These are phyloP conservation scores for Drosophila serrata DNA, from an alignment of 1,140 invertebrate genomes.

Conservation along the genomic window DNA sequence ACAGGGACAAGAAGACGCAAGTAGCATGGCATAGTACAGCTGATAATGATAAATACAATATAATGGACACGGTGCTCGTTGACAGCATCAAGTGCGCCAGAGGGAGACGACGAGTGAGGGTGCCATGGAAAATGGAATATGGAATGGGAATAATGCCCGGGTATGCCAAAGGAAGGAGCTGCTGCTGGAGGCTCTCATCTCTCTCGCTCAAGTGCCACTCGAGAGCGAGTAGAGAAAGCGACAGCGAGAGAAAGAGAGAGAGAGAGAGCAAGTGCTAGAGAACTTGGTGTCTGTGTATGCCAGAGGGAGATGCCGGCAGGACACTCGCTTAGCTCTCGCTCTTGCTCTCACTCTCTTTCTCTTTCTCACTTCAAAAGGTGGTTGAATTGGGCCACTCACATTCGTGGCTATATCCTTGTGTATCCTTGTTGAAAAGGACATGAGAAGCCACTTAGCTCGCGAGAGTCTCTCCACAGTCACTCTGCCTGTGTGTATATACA, in stretches of 20 bases:
- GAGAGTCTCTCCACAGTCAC: conserved; percentile 62
- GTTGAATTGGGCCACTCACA: conserved; percentile 72
- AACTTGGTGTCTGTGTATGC: not conserved
- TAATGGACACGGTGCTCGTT: conserved; percentile 74
- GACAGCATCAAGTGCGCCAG: conserved; percentile 73
- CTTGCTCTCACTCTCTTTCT: conserved; percentile 5
- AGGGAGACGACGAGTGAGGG: conserved; percentile 12
- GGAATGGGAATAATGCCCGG: not conserved
- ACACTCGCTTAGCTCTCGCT: conserved; percentile 29
- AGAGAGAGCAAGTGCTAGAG: too few relatives aligned
- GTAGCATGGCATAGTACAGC: conserved; percentile 11
- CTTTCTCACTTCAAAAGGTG: conserved; percentile 28
- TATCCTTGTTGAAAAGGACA: conserved; percentile 84
- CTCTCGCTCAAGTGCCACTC: conserved; percentile 74
- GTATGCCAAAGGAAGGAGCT: conserved; percentile 6
- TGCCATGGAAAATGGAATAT: not conserved
- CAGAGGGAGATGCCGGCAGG: conserved; percentile 48
- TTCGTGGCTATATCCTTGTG: conserved; percentile 32
- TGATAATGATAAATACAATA: conserved; percentile 82
- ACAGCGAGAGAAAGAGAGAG: not conserved
- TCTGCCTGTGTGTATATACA: conserved; percentile 38
- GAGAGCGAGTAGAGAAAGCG: conserved; percentile 22
- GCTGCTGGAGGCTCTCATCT: conserved; percentile 20
- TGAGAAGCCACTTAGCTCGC: conserved; percentile 84
- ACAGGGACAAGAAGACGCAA: not conserved